Evolutionary conservation across 2,888 invertebrate species (phyloP).

Genomic region (Phengaris arion): DNA sequence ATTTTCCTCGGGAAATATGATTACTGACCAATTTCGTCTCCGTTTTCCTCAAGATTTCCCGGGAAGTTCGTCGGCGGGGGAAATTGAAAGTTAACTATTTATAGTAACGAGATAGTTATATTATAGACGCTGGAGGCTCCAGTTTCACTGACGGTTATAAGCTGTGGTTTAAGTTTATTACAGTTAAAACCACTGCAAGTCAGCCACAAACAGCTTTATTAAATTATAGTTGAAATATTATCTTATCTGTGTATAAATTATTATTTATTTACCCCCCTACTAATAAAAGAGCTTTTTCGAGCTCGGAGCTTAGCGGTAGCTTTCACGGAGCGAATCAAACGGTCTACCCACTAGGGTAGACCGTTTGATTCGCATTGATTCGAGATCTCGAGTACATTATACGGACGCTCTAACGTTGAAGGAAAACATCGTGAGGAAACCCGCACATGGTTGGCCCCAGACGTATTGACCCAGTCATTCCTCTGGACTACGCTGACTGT

Average conservation of each 20-base stretch:
- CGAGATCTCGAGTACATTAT: too few species aligned
- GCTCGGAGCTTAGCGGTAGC: too few species aligned
- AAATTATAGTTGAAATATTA: background rate
- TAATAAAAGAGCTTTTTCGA: too few species aligned
- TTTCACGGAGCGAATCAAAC: too few species aligned
- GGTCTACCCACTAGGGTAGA: too few species aligned
- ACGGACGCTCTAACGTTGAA: too few species aligned
- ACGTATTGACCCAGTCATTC: too few species aligned
- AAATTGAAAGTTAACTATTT: constrained; percentile 19
- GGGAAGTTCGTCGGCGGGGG: background rate
- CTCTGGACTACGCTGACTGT: too few species aligned
- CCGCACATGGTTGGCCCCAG: too few species aligned
- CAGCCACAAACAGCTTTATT: background rate
- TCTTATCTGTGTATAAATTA: background rate
- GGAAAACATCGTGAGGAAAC: too few species aligned
- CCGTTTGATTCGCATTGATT: too few species aligned
- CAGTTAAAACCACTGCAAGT: background rate
- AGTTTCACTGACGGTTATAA: background rate
- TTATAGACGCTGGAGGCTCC: background rate
- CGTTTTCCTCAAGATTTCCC: background rate
- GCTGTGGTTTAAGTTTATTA: background rate
- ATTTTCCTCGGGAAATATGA: background rate
- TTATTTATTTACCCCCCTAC: too few species aligned
- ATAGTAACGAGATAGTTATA: background rate
- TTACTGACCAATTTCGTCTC: constrained; percentile 18